Base-by-base conservation (phyloP, 2,797 vertebrate genomes). In the Erethizon dorsatum region DNA sequence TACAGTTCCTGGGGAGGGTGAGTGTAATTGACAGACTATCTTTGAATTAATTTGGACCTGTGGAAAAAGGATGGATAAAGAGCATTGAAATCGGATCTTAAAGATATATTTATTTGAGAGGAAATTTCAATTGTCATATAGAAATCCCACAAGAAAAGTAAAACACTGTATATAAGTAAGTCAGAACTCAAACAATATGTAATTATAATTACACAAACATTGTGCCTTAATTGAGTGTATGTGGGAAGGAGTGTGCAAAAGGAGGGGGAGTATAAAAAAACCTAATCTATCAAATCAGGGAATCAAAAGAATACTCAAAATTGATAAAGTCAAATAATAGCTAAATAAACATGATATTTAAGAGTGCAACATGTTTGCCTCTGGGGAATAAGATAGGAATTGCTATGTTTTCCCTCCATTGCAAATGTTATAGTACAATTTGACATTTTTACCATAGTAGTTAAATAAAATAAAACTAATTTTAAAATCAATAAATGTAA, bases 401-500 rank as follows among this genome's bases (percentile, higher is more conserved):
- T 47, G 13, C 3, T 82, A 14, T 24, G 18, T 45, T 31, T 71
- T 85, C 17, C 56, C 59, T 59, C 73, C 22, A 57, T 17, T 73
- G 2, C 71, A 50, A 73, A 80, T 54, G n/a, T 57, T 80, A 80
- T 24, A 84, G 33, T 17, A 83, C 28, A 47, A 13, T 78, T 84
- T 54, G 59, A 77, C 47, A 61, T 75, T 65, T 77, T 88, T 63
- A 83, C 9, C 47, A 92, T 13, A 82, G 24, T 77, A 77, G 52
- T 88, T 95, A 80, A 54, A 88, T 77, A 54, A 92, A 71, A 90
- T 69, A 90, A 97, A 69, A 69, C 65, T 20, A 37, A 69, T 37
- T 86, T 95, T 85, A 24, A 59, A 93, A 75, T 93, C 88, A 88
- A 83, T 83, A 95, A 83, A 87, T 87, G 17, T 73, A 85, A 97